Evolutionary conservation across 64 coral and sea anemone species (phyloP), one percentile per base, ranked within the genome.

Genomic region (Actinia equina): DNA sequence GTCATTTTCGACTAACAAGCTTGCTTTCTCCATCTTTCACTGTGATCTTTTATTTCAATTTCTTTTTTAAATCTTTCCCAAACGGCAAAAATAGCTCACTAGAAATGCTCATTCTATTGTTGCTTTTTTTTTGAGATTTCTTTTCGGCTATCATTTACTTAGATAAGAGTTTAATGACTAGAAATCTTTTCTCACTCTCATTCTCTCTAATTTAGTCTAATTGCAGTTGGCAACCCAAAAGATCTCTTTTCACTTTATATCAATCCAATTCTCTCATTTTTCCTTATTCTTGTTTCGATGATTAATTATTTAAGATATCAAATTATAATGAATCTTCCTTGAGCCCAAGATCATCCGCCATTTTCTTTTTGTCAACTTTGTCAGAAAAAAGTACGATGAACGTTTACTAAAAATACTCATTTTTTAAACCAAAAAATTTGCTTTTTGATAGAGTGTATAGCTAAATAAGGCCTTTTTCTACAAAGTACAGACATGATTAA

Each of bases 401-500:
- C 9, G 12, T 74, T 14, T 27, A 41, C 25, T 41, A 41, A 74
- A 74, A 65, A 74, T 74, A 30, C 10, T 74, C 2, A 30, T 26
- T 30, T 26, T 30, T 74, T 10, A 30, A 74, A 41, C 6, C n/a
- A 9, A 74, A 30, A 3, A 16, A 37, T 41, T 30, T 5, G 3
- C 19, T n/a, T 65, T n/a, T 11, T 65, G 19, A 9, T 65, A 23
- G 5, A 65, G 6, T 23, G 10, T 74, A 9, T 74, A 27, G 27
- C 11, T 74, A 14, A 41, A 74, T 10, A 0, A 74, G 3, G 13
- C 12, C 13, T 14, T 30, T 74, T 13, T 30, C 13, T 74, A 58
- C 7, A 9, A 77, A n/a, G 52, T 42, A 17, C 18, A 49, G 74
- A 26, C 10, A 98, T 98, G 89, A 94, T 74, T 59, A 98, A 94